A percentile compares a stretch with the other conserved stretches of the same genome.
Evolutionary conservation across 2,797 vertebrate species (phyloP).

Genomic region (Melanotaenia maccullochi): DNA sequence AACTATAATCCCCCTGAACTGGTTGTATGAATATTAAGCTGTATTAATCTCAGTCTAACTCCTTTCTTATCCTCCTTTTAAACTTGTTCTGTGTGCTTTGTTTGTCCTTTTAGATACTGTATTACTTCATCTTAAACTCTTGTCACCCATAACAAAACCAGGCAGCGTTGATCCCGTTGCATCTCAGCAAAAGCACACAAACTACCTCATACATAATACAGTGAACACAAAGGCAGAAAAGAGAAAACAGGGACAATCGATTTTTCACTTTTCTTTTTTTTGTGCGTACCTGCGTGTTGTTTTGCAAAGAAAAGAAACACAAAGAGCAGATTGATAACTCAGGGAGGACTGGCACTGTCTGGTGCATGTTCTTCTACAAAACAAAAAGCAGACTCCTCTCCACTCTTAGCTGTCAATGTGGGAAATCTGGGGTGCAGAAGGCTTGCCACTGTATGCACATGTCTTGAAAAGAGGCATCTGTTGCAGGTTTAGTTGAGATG

Average conservation of each 20-base stretch:
- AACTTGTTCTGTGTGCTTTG: constrained; percentile 17
- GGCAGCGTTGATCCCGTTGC: background rate
- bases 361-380: constrained; percentile 34
- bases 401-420: constrained; percentile 31
- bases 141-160: constrained; percentile 32
- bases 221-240: constrained; percentile 19
- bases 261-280: constrained; percentile 14
- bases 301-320: background rate
- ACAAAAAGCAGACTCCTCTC: constrained; percentile 31
- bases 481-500: constrained; percentile 50
- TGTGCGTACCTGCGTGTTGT: background rate
- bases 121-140: constrained; percentile 28
- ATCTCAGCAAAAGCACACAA: constrained; percentile 28
- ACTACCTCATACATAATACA: constrained; percentile 23
- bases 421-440: constrained; percentile 45
- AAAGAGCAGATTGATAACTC: constrained; percentile 19
- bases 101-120: constrained; percentile 40
- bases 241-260: constrained; percentile 13
- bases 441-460: constrained; percentile 43
- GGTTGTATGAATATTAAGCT: constrained; percentile 11
- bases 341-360: constrained; percentile 30
- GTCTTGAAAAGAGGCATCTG: constrained; percentile 75
- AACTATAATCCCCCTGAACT: background rate
- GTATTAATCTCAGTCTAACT: constrained; percentile 21
- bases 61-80: background rate